Evolutionary conservation across 30 jellyfish, hydroid and myxozoan species (phyloP), one percentile per base, ranked within the genome.

Genomic region (Catostylus mosaicus): DNA sequence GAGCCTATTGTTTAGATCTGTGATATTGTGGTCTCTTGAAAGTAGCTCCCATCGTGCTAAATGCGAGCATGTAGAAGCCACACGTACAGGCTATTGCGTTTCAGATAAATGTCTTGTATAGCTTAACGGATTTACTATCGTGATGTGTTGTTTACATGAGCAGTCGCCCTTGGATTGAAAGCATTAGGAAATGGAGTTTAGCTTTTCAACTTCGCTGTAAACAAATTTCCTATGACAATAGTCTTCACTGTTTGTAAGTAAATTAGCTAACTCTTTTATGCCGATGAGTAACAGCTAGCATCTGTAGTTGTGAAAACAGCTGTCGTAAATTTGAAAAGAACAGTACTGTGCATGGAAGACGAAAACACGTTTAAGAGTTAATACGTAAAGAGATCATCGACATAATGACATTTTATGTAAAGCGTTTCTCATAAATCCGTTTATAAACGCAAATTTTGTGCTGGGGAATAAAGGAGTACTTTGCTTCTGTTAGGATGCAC

Each of bases 241-340:
- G 71, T 22, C 23, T 59, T 59, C 38, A 59, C 71, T 59, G 71
- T 59, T 59, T 59, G 71, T 23, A 59, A 59, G 71, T 59, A 59
- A 59, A 59, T 59, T 59, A 59, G 71, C 71, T 59, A 8, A 59
- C 71, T 59, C 38, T 29, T 1, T 59, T 37, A 59, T 59, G 5
- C 71, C 19, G 40, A 6, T 59, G 40, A 23, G 71, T 10, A 59
- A 3, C 71, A 23, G n/a, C 71, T 23, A 59, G 26, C 71, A 59
- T 59, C 71, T 59, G 36, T 59, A 27, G 71, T 27, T 59, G 19
- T 59, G 26, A 23, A 59, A 23, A 59, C 71, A 59, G 71, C 71
- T 59, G 71, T 23, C 38, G 26, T 29, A 3, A 59, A 59, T 7
- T 59, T 59, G 71, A 59, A 59, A 59, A 59, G 71, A 59, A 59